Evolutionary conservation across 2,888 invertebrate species (phyloP).

Genomic region (Eupithecia subfuscata): DNA sequence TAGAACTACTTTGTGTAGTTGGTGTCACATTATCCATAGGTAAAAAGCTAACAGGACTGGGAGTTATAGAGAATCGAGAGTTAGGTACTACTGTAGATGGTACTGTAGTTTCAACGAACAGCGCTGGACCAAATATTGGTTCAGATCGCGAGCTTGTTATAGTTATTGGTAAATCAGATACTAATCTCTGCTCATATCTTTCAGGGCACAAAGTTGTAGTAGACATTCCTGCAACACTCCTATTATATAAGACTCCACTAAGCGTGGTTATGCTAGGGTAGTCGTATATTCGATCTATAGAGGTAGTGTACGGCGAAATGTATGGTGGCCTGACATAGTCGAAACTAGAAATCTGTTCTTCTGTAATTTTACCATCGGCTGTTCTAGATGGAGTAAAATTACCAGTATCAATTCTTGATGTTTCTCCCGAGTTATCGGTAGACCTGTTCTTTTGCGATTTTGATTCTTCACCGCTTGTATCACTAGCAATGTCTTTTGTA

Average conservation of each 20-base stretch:
- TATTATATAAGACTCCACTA: slow-evolving; percentile 28
- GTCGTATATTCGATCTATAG: slow-evolving; percentile 15
- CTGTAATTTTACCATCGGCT: neutral
- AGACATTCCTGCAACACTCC: slow-evolving; percentile 24
- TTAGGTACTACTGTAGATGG: slow-evolving; percentile 31
- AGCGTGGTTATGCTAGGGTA: slow-evolving; percentile 33
- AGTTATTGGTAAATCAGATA: neutral
- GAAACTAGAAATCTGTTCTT: neutral
- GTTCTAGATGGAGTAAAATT: neutral
- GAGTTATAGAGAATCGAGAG: slow-evolving; percentile 38
- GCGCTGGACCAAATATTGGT: slow-evolving; percentile 22
- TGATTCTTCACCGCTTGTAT: neutral
- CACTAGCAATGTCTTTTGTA: neutral
- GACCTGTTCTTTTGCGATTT: neutral
- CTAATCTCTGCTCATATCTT: neutral
- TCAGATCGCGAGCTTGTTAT: slow-evolving; percentile 23
- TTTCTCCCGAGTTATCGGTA: neutral
- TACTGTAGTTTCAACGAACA: slow-evolving; percentile 16
- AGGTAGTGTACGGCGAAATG: slow-evolving; percentile 2
- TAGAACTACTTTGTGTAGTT: too few species aligned
- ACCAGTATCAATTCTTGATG: neutral
- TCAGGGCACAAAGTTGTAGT: slow-evolving; percentile 14
- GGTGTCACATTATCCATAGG: slow-evolving; percentile 9
- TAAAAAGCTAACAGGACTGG: slow-evolving; percentile 31
- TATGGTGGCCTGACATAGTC: neutral